phyloP scores from a whole-genome alignment of 2,797 vertebrate species.

The Taenioides sp. region DNA sequence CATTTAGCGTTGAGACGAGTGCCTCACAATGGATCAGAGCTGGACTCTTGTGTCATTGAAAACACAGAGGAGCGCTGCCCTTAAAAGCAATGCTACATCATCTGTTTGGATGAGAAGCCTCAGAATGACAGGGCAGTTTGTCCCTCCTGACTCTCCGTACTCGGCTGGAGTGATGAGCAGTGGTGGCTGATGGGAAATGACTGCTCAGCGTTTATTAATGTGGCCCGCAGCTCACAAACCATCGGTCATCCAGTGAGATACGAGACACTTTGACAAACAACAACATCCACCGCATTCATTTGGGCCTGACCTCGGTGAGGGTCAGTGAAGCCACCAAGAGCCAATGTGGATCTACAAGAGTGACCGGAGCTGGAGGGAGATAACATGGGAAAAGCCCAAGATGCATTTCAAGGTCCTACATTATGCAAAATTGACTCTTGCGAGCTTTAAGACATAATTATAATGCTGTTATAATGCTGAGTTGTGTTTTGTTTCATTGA shows the following conservation, averaged over 20 bases:
- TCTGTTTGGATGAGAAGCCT: background rate
- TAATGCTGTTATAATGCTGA: too few relatives aligned
- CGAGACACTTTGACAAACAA: slow-evolving; percentile 3
- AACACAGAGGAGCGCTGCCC: background rate
- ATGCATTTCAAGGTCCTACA: background rate
- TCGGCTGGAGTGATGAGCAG: background rate
- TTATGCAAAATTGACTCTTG: too few relatives aligned
- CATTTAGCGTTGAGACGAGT: too few relatives aligned
- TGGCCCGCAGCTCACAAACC: background rate
- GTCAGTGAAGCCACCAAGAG: background rate
- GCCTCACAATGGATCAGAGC: background rate
- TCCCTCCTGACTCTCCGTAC: background rate
- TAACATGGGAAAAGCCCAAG: background rate
- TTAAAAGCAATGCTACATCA: background rate
- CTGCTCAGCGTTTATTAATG: slow-evolving; percentile 11
- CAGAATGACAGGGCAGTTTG: slow-evolving; percentile 1
- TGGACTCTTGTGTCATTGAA: background rate
- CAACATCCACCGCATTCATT: background rate
- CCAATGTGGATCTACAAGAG: background rate
- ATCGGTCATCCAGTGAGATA: slow-evolving; percentile 7
- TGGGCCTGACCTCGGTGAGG: background rate
- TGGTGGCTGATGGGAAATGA: slow-evolving; percentile 3
- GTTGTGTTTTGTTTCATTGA: too few relatives aligned
- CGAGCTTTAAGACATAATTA: too few relatives aligned
- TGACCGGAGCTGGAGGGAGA: background rate